Conservation (phyloP, 1,140 invertebrate genomes). For the Ooceraea biroi region DNA sequence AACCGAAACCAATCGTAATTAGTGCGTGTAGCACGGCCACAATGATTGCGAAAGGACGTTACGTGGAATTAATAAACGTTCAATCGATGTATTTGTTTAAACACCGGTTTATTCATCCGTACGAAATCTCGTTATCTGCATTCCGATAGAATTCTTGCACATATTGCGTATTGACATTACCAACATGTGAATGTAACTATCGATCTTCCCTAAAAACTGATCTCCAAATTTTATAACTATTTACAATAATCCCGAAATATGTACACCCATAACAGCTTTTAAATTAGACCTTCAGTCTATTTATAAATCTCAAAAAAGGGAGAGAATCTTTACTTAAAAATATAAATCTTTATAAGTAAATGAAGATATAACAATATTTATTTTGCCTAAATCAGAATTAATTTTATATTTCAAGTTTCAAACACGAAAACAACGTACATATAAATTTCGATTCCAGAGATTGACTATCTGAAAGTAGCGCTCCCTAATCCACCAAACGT, state of each 20-base stretch:
- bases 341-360: too few species aligned
- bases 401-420: too few species aligned
- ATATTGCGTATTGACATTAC: slow-evolving; percentile 14
- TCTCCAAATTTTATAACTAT: background rate
- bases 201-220: background rate
- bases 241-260: background rate
- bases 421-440: too few species aligned
- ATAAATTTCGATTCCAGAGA: too few species aligned
- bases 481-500: background rate
- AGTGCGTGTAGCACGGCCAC: slow-evolving; percentile 51
- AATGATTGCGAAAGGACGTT: slow-evolving; percentile 63
- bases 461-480: too few species aligned
- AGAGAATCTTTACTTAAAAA: background rate
- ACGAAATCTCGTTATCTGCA: slow-evolving; percentile 48
- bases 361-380: too few species aligned
- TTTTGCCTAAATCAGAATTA: too few species aligned
- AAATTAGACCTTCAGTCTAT: background rate
- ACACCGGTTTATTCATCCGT: slow-evolving; percentile 36
- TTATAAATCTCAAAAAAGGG: background rate
- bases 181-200: background rate
- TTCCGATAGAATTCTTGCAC: slow-evolving; percentile 38
- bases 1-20: slow-evolving; percentile 62
- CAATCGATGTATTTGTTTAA: slow-evolving; percentile 60
- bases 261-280: background rate
- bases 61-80: slow-evolving; percentile 60